Evolutionary conservation across 2,888 invertebrate genomes (phyloP).

Genomic region (Taenaris catops): DNA sequence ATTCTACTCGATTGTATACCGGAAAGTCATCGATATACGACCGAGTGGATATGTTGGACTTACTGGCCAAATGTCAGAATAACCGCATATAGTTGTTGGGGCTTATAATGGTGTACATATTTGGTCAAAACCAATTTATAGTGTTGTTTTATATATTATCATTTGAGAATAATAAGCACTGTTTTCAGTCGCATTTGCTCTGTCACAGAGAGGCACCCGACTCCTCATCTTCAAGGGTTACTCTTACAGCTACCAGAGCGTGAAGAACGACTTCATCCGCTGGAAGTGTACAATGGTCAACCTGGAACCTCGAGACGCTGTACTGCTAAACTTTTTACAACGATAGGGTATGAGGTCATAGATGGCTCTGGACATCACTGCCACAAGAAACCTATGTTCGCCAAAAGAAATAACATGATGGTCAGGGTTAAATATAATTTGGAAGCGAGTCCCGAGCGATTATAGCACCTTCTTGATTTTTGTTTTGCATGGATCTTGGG

Average conservation of each 20-base stretch:
- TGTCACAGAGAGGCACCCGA: slow-evolving; percentile 48
- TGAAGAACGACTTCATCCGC: slow-evolving; percentile 31
- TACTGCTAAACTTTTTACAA: slow-evolving; percentile 44
- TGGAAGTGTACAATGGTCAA: slow-evolving; percentile 55
- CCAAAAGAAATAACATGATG: slow-evolving; percentile 24
- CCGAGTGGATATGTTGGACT: too few relatives aligned
- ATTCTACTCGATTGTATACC: too few relatives aligned
- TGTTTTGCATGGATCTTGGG: too few relatives aligned
- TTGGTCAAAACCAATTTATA: too few relatives aligned
- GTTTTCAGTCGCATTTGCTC: slow-evolving; percentile 49
- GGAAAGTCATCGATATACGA: too few relatives aligned
- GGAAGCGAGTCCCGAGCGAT: too few relatives aligned
- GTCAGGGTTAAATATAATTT: slow-evolving; percentile 14
- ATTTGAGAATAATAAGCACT: too few relatives aligned
- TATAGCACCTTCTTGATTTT: too few relatives aligned
- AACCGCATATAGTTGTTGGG: too few relatives aligned
- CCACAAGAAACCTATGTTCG: slow-evolving; percentile 42
- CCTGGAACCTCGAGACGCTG: slow-evolving; percentile 43
- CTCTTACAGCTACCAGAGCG: slow-evolving; percentile 38
- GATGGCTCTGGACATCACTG: slow-evolving; percentile 32
- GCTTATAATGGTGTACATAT: too few relatives aligned
- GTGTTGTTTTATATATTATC: too few relatives aligned
- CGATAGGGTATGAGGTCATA: slow-evolving; percentile 31
- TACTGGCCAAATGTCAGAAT: too few relatives aligned
- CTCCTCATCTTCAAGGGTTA: slow-evolving; percentile 46